Evolutionary conservation across 2,797 vertebrate species (phyloP).

Genomic region (Microctenopoma steveboyesi): DNA sequence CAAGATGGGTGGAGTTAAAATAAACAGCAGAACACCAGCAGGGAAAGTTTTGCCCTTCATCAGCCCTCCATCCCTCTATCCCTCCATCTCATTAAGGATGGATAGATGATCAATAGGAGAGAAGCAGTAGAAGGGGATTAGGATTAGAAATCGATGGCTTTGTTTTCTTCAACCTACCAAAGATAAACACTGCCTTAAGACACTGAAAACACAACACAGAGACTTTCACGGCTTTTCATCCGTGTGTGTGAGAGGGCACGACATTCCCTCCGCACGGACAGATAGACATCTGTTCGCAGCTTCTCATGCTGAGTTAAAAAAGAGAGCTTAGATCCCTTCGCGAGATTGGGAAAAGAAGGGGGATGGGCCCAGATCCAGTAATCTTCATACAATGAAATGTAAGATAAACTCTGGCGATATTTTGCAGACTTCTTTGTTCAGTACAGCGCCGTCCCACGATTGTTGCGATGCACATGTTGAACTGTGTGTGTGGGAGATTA

Average conservation of each 20-base stretch:
- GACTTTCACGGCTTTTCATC: slow-evolving; percentile 51
- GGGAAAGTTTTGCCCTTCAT: slow-evolving; percentile 77
- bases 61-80: slow-evolving; percentile 64
- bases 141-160: slow-evolving; percentile 83
- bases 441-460: not conserved
- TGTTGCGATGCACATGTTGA: slow-evolving; percentile 1
- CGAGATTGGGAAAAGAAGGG: slow-evolving; percentile 10
- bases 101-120: slow-evolving; percentile 79
- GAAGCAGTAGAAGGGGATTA: slow-evolving; percentile 75
- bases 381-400: slow-evolving; percentile 9
- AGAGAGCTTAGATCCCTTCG: slow-evolving; percentile 45
- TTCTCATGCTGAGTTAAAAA: slow-evolving; percentile 61
- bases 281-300: slow-evolving; percentile 62
- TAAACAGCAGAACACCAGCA: slow-evolving; percentile 16
- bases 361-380: slow-evolving; percentile 43
- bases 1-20: slow-evolving; percentile 21
- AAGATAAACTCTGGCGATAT: slow-evolving; percentile 15
- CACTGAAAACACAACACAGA: slow-evolving; percentile 58
- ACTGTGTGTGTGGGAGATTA: slow-evolving; percentile 44
- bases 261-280: slow-evolving; percentile 44
- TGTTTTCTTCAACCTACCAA: slow-evolving; percentile 76
- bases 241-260: slow-evolving; percentile 56
- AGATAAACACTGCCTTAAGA: slow-evolving; percentile 82
- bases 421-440: not conserved
- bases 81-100: slow-evolving; percentile 76